Base-by-base conservation (phyloP, 2,797 vertebrate species). In the Uromys caudimaculatus region DNA sequence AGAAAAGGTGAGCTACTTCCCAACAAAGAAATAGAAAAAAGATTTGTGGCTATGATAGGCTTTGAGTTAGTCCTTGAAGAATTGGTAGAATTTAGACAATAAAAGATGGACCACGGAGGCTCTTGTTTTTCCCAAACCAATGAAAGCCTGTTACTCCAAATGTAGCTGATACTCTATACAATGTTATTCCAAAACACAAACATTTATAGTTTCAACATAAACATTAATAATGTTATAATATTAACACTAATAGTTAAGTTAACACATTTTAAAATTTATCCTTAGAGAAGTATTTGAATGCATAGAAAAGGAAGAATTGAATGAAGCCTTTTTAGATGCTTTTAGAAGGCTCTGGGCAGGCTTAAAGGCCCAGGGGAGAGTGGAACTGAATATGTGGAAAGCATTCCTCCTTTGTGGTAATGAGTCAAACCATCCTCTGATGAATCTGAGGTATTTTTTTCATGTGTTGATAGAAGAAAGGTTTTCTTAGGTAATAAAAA, bases 401-500 rank as follows among this genome's bases (percentile, higher is more conserved):
- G 1, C 23, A 9, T 17, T 47, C 5, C 29, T 79, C 14, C 23
- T 85, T 92, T 54, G 52, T 24, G 4, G 62, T 64, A 50, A 67
- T 67, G 69, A 16, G 23, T 19, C 23, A 81, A 3, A 3, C 54
- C 16, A 9, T 77, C 69, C 2, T 35, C 32, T 73, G 54, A 52
- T n/a, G 67, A 10, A 16, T 35, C 16, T 29, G 9, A 10, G 52
- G 38, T 44, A 16, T n/a, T 6, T 67, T 77, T 92, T 82, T 91
- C 38, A 56, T 50, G 77, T 41, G 12, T 23, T 93, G 19, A 50
- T 64, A 54, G 69, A 86, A 77, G 41, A 62, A 38, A 58, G 13
- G 23, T 62, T 96, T 93, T 84, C n/a, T 78, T 91, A 83, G 35
- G 32, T 44, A 94, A 67, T n/a, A 91, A 95, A 35, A 35, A 47